Evolutionary conservation across 1,140 invertebrate genomes (phyloP), one percentile per base, ranked within the genome.

Genomic region (Brachionus paranguensis): DNA sequence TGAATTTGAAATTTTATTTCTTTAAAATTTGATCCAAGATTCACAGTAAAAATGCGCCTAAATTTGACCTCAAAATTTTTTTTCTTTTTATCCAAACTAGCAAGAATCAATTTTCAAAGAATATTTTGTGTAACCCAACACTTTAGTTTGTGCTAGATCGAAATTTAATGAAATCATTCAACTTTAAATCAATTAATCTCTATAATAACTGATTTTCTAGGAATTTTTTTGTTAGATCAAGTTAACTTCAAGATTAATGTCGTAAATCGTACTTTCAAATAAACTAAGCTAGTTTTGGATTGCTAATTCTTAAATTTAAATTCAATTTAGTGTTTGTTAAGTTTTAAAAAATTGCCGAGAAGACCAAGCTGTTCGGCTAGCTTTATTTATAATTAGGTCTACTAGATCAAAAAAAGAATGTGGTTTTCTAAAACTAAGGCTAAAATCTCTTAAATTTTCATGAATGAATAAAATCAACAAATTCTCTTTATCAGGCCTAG

Each of bases 401-500:
- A 60, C 3, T 14, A 47, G 20, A 60, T 60, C 53, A 60, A 60
- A 27, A 60, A 24, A 20, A 60, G 20, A 20, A 60, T 17, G 8
- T 10, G 17, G 5, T 60, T 60, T 60, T 20, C 7, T 60, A 20
- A 24, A 60, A 8, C 17, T 60, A 5, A 2, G 8, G 20, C 53
- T 24, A 60, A 60, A 60, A 60, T 27, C 53, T 17, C 60, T 33
- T 68, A n/a, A 68, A 68, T 68, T 68, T 68, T 11, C 33, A 33
- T 33, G 27, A 68, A 68, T 68, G 65, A 68, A 29, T 27, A 33
- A 37, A 72, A 72, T 72, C 68, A 72, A 72, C 68, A 72, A 43
- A 20, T 72, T 72, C 17, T 43, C 14, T 45, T 72, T 41, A 41
- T 72, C 68, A 41, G 29, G 53, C 53, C 53, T 24, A 60, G 20